Percentiles rank a stretch among this genome's conserved stretches.
Conservation (phyloP, 2,888 invertebrate species). For the Ashinkailepas kermadecensis region DNA sequence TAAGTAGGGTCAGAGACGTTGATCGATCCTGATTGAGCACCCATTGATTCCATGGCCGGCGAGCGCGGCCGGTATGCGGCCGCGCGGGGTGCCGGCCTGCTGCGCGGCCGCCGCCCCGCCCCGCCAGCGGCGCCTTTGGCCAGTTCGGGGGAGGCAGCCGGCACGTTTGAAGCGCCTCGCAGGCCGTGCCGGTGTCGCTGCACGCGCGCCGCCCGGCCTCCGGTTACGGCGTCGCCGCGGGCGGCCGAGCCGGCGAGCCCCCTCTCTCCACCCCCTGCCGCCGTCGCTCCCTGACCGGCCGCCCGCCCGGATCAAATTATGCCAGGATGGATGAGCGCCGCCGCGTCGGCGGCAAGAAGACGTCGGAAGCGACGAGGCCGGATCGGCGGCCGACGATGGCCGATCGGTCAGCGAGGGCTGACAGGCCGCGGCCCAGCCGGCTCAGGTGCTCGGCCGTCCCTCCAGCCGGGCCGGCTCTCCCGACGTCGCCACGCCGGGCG, state of each 20-base stretch:
- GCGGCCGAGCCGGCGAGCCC: background rate
- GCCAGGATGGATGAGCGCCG: slow-evolving; percentile 6
- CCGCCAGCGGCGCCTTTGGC: background rate
- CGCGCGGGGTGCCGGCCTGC: background rate
- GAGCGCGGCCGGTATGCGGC: background rate
- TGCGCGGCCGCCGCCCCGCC: too few relatives aligned
- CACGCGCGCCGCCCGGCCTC: background rate
- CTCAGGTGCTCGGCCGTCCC: slow-evolving; percentile 8
- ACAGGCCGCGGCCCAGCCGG: background rate
- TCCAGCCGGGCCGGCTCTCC: background rate
- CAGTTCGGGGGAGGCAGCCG: background rate
- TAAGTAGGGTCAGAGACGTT: slow-evolving; percentile 23
- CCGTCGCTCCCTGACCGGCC: background rate
- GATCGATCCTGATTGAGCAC: slow-evolving; percentile 22
- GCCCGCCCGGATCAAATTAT: slow-evolving; percentile 15
- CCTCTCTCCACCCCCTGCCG: background rate
- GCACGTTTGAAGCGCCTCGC: background rate
- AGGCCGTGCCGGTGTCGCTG: background rate
- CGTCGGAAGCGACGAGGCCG: slow-evolving; percentile 19
- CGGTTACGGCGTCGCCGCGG: background rate
- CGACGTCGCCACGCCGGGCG: background rate
- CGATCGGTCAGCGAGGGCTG: slow-evolving; percentile 12
- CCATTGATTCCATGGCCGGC: slow-evolving; percentile 18
- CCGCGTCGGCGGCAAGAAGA: slow-evolving; percentile 11
- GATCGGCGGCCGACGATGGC: background rate